phyloP scores from a whole-genome alignment of 2,797 vertebrate species.

The Myotis myotis region DNA sequence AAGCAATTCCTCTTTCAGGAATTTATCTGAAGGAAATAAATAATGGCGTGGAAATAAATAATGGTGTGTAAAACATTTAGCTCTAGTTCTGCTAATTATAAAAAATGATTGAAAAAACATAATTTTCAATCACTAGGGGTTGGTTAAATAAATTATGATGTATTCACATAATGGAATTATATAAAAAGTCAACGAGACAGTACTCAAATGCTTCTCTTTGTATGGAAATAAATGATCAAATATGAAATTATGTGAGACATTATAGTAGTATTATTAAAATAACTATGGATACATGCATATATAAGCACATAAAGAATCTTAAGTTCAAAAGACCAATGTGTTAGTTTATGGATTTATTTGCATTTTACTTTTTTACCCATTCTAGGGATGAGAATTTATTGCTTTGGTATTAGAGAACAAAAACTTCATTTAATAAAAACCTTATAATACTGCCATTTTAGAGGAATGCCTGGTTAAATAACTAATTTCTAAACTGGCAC shows the following conservation, averaged over 20 bases:
- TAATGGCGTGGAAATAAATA: not conserved
- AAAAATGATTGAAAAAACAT: not conserved
- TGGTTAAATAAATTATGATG: not conserved
- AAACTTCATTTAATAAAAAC: not conserved
- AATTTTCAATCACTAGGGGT: not conserved
- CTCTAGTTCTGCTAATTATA: constrained; percentile 22
- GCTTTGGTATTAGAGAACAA: not conserved
- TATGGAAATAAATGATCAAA: not conserved
- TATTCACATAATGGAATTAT: not conserved
- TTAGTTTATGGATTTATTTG: not conserved
- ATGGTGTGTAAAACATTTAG: not conserved
- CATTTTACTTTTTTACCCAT: constrained; percentile 21
- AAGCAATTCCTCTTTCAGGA: constrained; percentile 33
- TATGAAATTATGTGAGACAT: not conserved
- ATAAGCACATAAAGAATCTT: not conserved
- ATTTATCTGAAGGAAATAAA: constrained; percentile 24
- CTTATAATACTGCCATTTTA: constrained; percentile 7
- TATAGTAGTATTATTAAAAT: not conserved
- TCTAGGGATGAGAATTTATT: not conserved
- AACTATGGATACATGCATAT: not conserved
- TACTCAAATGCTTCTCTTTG: not conserved
- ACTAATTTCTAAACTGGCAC: not conserved
- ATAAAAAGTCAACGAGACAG: not conserved
- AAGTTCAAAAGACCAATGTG: not conserved
- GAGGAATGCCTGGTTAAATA: constrained; percentile 8